Evolutionary conservation across 2,797 vertebrate genomes (phyloP).

Genomic region (Intellagama lesueurii): DNA sequence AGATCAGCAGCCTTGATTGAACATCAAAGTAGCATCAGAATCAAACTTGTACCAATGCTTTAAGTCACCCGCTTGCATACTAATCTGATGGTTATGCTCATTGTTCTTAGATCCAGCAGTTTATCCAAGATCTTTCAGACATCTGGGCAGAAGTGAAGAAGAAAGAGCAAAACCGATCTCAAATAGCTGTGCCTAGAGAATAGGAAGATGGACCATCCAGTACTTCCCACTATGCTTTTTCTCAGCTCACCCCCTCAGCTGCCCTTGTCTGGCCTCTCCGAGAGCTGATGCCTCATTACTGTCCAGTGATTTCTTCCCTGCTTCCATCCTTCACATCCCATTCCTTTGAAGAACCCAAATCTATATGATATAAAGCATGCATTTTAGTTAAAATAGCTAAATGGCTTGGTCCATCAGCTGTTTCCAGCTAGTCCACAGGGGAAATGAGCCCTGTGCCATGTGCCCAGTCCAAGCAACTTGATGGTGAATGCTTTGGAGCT

Average conservation of each 20-base stretch:
- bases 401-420: not conserved
- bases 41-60: not conserved
- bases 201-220: not conserved
- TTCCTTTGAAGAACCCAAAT: not conserved
- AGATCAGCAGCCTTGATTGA: not conserved
- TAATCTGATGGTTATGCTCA: not conserved
- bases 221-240: not conserved
- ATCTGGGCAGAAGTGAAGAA: slow-evolving; percentile 74
- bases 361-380: not conserved
- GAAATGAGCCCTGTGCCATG: not conserved
- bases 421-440: not conserved
- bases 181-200: not conserved
- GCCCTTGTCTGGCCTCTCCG: not conserved
- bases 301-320: not conserved
- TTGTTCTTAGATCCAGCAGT: slow-evolving; percentile 70
- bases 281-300: not conserved
- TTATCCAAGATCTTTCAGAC: slow-evolving; percentile 72
- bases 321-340: not conserved
- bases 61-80: not conserved
- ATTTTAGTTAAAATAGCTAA: not conserved
- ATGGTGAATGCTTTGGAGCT: not conserved
- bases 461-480: not conserved
- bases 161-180: slow-evolving; percentile 60
- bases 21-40: not conserved
- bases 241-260: not conserved